Evolutionary conservation across 2,113 vertebrate species (phyloP).

Genomic region (Phalacrocorax pelagicus): DNA sequence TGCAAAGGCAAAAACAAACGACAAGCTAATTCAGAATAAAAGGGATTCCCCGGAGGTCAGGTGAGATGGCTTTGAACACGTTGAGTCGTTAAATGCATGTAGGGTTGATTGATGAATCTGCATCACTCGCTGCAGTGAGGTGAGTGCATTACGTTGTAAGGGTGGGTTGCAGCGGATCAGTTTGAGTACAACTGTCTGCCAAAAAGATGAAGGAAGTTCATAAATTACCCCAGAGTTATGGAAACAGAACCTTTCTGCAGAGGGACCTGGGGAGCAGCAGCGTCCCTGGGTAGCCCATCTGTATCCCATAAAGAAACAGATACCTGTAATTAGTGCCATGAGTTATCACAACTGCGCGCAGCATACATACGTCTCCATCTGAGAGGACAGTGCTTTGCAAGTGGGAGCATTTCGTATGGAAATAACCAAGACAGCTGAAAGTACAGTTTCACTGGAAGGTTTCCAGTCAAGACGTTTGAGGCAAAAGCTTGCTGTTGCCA

Average conservation of each 20-base stretch:
- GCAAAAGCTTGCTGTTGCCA: neutral
- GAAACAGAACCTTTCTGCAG: neutral
- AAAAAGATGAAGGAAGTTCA: neutral
- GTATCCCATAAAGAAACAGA: neutral
- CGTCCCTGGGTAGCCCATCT: neutral
- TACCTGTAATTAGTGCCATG: neutral
- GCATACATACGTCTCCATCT: neutral
- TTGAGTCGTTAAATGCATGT: neutral
- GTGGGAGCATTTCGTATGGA: neutral
- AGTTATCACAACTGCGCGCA: neutral
- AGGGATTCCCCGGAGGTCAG: neutral
- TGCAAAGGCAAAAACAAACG: neutral
- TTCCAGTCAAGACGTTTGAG: neutral
- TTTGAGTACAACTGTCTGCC: neutral
- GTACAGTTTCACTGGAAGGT: neutral
- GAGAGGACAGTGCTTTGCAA: neutral
- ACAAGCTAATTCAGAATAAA: rapidly evolving
- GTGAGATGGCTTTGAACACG: neutral
- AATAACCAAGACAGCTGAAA: neutral
- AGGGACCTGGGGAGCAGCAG: neutral
- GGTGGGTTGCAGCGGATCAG: neutral
- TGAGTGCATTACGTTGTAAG: neutral
- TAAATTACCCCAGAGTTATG: neutral
- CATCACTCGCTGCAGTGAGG: neutral
- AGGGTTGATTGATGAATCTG: neutral